Percentiles rank a stretch among this genome's conserved stretches.
These are phyloP conservation scores for Eupithecia subfuscata DNA, from an alignment of 2,888 invertebrate genomes.

Conservation along the genomic window DNA sequence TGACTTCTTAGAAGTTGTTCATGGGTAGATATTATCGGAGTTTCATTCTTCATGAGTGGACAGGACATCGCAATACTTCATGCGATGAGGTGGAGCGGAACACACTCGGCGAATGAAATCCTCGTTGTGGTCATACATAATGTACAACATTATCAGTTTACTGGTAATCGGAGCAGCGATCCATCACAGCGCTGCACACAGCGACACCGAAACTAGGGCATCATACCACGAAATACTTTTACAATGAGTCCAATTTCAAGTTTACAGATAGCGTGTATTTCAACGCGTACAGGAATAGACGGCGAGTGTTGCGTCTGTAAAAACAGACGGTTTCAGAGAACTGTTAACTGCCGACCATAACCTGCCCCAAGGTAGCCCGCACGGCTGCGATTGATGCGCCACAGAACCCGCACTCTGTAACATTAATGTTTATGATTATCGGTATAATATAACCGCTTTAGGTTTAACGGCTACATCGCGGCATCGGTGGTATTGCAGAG, in stretches of 20 bases:
- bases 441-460: neutral
- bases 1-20: constrained; percentile 18
- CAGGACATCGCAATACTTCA: constrained; percentile 1
- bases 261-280: constrained; percentile 14
- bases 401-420: constrained; percentile 8
- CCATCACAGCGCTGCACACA: constrained; percentile 3
- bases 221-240: constrained; percentile 3
- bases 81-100: constrained; percentile 16
- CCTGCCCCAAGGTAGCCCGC: constrained; percentile 29
- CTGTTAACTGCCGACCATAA: constrained; percentile 22
- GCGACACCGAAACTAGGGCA: constrained; percentile 7
- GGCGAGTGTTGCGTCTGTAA: neutral
- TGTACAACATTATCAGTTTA: constrained; percentile 17
- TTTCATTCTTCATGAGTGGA: constrained; percentile 23
- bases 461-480: neutral
- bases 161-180: constrained; percentile 14
- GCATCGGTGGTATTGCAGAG: neutral
- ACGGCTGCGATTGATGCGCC: constrained; percentile 23
- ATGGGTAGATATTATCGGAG: neutral
- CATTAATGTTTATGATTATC: neutral
- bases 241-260: constrained; percentile 15
- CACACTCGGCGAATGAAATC: constrained; percentile 29
- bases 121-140: constrained; percentile 19
- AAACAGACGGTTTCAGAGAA: constrained; percentile 22
- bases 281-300: constrained; percentile 20